Base-by-base conservation (phyloP, 2,797 vertebrate species). In the Enteromius unitaeniatus region DNA sequence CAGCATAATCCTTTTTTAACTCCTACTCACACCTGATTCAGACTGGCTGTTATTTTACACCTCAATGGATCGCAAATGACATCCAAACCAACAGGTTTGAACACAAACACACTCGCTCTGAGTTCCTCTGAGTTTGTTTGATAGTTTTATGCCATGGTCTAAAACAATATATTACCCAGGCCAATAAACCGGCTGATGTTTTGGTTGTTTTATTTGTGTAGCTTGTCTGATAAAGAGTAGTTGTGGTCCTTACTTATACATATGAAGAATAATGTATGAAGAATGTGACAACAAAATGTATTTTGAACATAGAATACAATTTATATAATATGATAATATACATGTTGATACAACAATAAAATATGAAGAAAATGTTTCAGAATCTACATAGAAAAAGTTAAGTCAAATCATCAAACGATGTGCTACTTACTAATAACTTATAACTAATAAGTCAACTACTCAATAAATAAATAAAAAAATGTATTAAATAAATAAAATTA, bases 31-130 rank as follows among this genome's bases (percentile, higher is more conserved):
- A 55, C 80, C 1, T 72, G 42, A 1, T 23, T 58, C 23, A 31
- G 11, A 10, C 14, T 40, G 34, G 28, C 17, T 74, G 62, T 69
- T 10, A 62, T 83, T 69, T 76, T 28, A 55, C 68, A 64, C 19
- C 58, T 53, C 55, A 31, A 65, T 2, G 4, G 80, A 23, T 58
- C 0, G 1, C 49, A 58, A 79, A 70, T 85, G 72, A 73, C 78
- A 53, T 15, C 79, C 9, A 60, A 83, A 55, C 82, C 45, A 79
- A 8, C 40, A 81, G 49, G 51, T 49, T 67, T 60, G 37, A 77
- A 65, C 28, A 84, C 83, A 84, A 60, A 60, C 53, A 58, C 53
- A 58, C 53, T 15, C 13, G 0, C 47, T 47, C 26, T 6, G 17
- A 53, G 49, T 15, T 8, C 49, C 49, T 74, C 40, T 69, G 37